phyloP scores from a whole-genome alignment of 2,113 vertebrate species.

The Atlantisia rogersi region DNA sequence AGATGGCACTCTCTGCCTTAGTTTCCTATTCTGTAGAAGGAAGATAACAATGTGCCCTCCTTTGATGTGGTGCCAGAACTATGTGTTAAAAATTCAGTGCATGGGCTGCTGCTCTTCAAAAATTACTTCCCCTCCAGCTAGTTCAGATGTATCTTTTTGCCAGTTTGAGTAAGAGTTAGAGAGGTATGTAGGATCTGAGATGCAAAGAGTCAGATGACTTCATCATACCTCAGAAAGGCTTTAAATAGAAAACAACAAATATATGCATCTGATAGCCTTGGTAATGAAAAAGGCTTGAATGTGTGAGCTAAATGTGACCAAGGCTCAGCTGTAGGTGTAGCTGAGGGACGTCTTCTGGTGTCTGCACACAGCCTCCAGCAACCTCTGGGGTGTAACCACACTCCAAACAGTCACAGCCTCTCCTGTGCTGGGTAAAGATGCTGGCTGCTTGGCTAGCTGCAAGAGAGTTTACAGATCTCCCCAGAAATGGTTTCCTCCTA shows the following conservation, averaged over 20 bases:
- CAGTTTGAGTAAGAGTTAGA: not conserved
- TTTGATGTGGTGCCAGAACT: not conserved
- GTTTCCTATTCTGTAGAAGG: not conserved
- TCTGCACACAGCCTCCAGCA: not conserved
- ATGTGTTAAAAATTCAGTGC: conserved; percentile 15
- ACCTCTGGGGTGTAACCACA: not conserved
- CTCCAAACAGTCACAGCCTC: not conserved
- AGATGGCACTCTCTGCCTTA: not conserved
- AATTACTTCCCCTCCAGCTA: not conserved
- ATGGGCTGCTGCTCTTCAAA: conserved; percentile 6
- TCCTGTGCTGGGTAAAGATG: not conserved
- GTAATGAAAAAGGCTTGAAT: not conserved
- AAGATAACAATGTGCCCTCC: not conserved
- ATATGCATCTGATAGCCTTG: not conserved
- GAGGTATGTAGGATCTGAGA: not conserved
- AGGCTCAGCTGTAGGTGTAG: not conserved
- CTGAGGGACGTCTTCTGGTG: not conserved
- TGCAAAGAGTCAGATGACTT: not conserved
- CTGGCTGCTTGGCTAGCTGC: not conserved
- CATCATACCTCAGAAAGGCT: not conserved
- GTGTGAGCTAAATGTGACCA: not conserved
- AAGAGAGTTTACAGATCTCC: not conserved
- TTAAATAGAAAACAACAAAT: not conserved
- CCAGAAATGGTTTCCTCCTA: not conserved
- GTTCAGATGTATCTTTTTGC: conserved; percentile 1